Evolutionary conservation across 2,888 invertebrate species (phyloP), one percentile per base, ranked within the genome.

Genomic region (Cephus pulcher): DNA sequence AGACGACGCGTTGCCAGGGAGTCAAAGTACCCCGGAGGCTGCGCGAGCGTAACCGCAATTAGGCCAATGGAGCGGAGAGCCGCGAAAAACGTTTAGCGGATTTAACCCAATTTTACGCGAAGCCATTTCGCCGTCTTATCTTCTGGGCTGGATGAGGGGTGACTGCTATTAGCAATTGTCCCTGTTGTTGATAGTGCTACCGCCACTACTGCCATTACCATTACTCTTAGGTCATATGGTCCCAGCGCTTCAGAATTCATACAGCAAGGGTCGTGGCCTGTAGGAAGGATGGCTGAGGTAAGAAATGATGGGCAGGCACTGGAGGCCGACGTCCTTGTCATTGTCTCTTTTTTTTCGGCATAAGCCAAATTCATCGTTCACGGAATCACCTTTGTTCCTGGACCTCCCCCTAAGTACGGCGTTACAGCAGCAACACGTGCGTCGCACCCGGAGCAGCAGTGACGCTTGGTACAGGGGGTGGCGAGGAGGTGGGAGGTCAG

Each of bases 11-110:
- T 6, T 15, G 30, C 32, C 4, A 33, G 70, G 33, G 70, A 74
- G 34, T 33, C 79, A 84, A 88, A 85, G 84, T 85, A 82, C 86
- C 82, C 79, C 81, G 84, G 85, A 84, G 85, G 85, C 86, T 85
- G 84, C 4, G 15, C 82, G 86, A 86, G 85, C 86, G 87, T 88
- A 88, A 87, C 88, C 86, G 86, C 89, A 88, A 89, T 89, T 89
- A 89, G 86, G 87, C 84, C 86, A 84, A 86, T 87, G 86, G 84
- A 87, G 85, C 84, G 84, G 83, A 84, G 82, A 85, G 86, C 86
- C 85, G 81, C 85, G 12, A 70, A 86, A 87, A 89, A 88, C 86
- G 88, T 81, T 86, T 83, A 87, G 86, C 86, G 89, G 89, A 89
- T 89, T 89, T 89, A 88, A 88, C 86, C 84, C 83, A 85, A 84